Evolutionary conservation across 2,113 vertebrate species (phyloP), one percentile per base, ranked within the genome.

Genomic region (Callaeas wilsoni): DNA sequence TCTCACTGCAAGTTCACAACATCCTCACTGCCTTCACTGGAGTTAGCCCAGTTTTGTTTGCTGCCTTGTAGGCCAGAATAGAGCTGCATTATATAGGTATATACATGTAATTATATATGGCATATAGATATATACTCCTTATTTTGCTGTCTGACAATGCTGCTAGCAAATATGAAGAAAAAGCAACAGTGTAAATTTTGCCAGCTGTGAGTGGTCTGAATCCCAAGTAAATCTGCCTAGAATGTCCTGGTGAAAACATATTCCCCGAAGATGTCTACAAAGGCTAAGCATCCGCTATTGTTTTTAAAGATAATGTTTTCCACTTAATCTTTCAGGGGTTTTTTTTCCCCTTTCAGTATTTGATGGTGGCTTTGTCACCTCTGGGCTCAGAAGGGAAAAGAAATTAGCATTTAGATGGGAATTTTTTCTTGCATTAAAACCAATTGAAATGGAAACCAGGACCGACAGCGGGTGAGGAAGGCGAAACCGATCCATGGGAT

Each of bases 401-500:
- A 97, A 97, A 97, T 97, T 97, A 97, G 96, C 97, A 97, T 97
- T 97, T 97, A 97, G 97, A 97, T 97, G 92, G 97, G 91, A 97
- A 82, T 87, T 96, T 94, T 94, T 94, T 71, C 84, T 95, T 14
- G 44, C 89, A 96, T 97, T 97, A 96, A 95, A 97, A 91, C 84
- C 95, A 97, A 96, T 91, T 97, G 97, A 97, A 97, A 96, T 95
- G 93, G 93, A 97, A 96, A 81, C 94, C 0, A 3, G 76, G 84
- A 89, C 76, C 4, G 6, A 81, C 78, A 89, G 95, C 3, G 59
- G 82, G 73, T 65, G 68, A 96, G 79, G 84, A 94, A 96, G 73
- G 86, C 7, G 4, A 94, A 95, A 79, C 75, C 2, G 39, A 94
- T 96, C 82, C 16, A 19, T 83, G 95, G 92, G 75, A 79, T 97